Evolutionary conservation across 2,113 vertebrate species (phyloP).

Genomic region (Hydrochoerus hydrochaeris): DNA sequence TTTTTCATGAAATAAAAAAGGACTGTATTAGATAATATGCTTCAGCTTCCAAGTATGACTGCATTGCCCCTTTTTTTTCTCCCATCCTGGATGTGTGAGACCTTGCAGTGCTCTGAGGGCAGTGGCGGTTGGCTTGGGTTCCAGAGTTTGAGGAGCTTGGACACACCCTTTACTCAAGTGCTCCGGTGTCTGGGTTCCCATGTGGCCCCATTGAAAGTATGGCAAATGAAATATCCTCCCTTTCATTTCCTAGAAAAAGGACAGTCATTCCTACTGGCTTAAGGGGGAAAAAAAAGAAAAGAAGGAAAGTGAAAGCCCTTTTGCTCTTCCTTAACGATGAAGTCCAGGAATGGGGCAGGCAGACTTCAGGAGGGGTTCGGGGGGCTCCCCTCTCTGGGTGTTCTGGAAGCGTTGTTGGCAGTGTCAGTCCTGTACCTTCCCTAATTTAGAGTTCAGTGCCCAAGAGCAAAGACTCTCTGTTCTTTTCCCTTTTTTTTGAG

Average conservation of each 20-base stretch:
- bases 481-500: background rate
- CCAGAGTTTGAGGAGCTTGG: background rate
- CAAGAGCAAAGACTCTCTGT: background rate
- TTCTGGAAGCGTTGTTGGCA: background rate
- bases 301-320: background rate
- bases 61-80: slow-evolving; percentile 36
- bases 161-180: background rate
- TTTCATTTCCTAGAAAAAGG: background rate
- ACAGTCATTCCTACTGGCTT: background rate
- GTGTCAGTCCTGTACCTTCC: background rate
- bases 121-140: slow-evolving; percentile 12
- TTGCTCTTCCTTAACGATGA: background rate
- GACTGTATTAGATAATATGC: background rate
- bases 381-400: fast-evolving
- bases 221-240: background rate
- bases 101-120: slow-evolving; percentile 58
- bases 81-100: slow-evolving; percentile 55
- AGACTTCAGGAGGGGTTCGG: background rate
- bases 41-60: slow-evolving; percentile 7
- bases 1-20: background rate
- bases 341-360: background rate
- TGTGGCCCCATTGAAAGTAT: background rate
- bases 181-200: background rate
- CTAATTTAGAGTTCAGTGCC: background rate
- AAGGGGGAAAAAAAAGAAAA: background rate